These are phyloP conservation scores for Dromius quadrimaculatus DNA, from an alignment of 2,888 invertebrate genomes.

Conservation along the genomic window DNA sequence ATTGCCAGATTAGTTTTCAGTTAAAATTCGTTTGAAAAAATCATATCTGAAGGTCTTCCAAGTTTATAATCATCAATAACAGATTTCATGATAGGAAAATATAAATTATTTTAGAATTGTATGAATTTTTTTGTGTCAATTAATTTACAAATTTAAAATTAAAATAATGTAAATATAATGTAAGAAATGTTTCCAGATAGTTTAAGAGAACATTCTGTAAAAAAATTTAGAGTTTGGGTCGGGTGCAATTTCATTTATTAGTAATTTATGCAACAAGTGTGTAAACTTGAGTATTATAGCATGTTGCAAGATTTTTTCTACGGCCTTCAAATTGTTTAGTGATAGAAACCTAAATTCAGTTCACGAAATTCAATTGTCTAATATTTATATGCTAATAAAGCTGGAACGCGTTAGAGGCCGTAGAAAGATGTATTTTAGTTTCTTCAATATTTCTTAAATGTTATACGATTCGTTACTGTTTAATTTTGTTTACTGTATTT, in stretches of 20 bases:
- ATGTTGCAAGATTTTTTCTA: too few species aligned
- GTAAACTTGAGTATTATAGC: too few species aligned
- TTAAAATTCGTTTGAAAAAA: not conserved
- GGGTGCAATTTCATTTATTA: constrained; percentile 39
- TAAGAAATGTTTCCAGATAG: too few species aligned
- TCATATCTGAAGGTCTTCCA: constrained; percentile 33
- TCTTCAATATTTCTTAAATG: constrained; percentile 9
- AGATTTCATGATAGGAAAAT: constrained; percentile 14
- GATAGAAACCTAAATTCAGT: too few species aligned
- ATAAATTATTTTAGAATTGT: constrained; percentile 9
- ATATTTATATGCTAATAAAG: too few species aligned
- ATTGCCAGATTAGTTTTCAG: too few species aligned
- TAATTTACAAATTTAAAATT: not conserved
- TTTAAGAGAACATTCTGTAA: not conserved
- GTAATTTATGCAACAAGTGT: too few species aligned
- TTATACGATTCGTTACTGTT: constrained; percentile 37
- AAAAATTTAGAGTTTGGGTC: constrained; percentile 27
- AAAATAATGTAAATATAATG: too few species aligned
- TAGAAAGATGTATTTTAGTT: not conserved
- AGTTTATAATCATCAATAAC: constrained; percentile 9
- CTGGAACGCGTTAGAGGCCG: too few species aligned
- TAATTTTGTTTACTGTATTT: constrained; percentile 42
- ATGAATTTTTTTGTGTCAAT: constrained; percentile 22
- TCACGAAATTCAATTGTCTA: too few species aligned
- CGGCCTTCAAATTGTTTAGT: too few species aligned